Evolutionary conservation across 2,797 vertebrate genomes (phyloP), one percentile per base, ranked within the genome.

Genomic region (Mastacembelus armatus): DNA sequence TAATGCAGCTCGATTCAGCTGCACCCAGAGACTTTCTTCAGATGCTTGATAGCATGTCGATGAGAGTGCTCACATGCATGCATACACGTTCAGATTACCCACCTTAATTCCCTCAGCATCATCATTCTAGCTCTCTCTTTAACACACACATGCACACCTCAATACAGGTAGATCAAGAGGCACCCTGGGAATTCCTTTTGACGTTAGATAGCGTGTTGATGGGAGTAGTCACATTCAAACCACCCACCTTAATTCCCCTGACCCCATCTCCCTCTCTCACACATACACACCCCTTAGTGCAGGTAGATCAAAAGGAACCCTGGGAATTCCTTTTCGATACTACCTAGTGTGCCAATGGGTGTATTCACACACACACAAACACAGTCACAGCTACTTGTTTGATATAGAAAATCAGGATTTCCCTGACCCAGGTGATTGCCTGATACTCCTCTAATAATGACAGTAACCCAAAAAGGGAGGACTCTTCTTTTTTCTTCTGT

Each of bases 1-100:
- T 27, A 71, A 71, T 74, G 43, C 69, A 75, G 60, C 73, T 72
- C 59, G 71, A 77, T 85, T 70, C 80, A 82, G 67, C 69, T 60
- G 48, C 54, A 72, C 44, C 59, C 43, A 60, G 73, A 74, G 79
- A 77, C 62, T 85, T 69, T 47, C n/a, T 38, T 65, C n/a, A n/a
- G n/a, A n/a, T n/a, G n/a, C n/a, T n/a, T n/a, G n/a, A n/a, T n/a
- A n/a, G n/a, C n/a, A n/a, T n/a, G n/a, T n/a, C n/a, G n/a, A n/a
- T n/a, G n/a, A n/a, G n/a, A n/a, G n/a, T n/a, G n/a, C n/a, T n/a
- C n/a, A n/a, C n/a, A n/a, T n/a, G 36, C 42, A 59, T 42, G 50
- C 21, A 45, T 38, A 35, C 54, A 60, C 61, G 11, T 15, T 56
- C 29, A 69, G 30, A 21, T 51, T 64, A 38, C 54, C 33, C 42